Base-by-base conservation (phyloP, 2,888 invertebrate species). In the Galerucella calmariensis region DNA sequence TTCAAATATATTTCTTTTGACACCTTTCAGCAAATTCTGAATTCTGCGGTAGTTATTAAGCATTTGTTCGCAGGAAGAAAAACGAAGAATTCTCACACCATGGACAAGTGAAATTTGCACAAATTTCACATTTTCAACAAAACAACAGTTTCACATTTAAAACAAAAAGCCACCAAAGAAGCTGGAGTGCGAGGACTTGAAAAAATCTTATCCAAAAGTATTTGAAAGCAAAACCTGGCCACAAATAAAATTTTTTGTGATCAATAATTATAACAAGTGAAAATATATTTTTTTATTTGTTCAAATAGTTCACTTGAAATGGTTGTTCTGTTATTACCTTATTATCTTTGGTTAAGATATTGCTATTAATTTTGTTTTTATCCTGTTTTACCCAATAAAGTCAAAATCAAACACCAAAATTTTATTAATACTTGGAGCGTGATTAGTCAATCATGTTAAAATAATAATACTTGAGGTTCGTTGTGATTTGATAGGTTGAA, bases 211-310 rank as follows among this genome's bases (percentile, higher is more conserved):
- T 67, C 59, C 69, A 12, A 51, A 12, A 44, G 35, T 70, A 6
- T 74, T 70, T 59, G 62, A 56, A 14, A 70, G 70, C 14, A 74
- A 74, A 56, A 67, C 56, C 8, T 72, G 66, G 66, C 14, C 65
- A 10, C 65, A 65, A 53, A 66, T 66, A 35, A 72, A 72, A 72
- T 44, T 44, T 66, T 72, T 66, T 44, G 58, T 72, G 44, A 12
- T 20, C n/a, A 72, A 72, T 46, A 41, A 16, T 56, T 69, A 66
- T 66, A 46, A 66, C 2, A 48, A 48, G 14, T 48, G 48, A 48
- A 48, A 48, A 48, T 12, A 2, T 48, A 48, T 48, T 12, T 46
- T 35, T 46, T 46, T 46, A 46, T 46, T 48, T 14, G 2, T 48
- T 48, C 4, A 4, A 48, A 4, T 48, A 48, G 48, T 48, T 48